Base-by-base conservation (phyloP, 2,888 invertebrate species). In the Tortrix viridana region DNA sequence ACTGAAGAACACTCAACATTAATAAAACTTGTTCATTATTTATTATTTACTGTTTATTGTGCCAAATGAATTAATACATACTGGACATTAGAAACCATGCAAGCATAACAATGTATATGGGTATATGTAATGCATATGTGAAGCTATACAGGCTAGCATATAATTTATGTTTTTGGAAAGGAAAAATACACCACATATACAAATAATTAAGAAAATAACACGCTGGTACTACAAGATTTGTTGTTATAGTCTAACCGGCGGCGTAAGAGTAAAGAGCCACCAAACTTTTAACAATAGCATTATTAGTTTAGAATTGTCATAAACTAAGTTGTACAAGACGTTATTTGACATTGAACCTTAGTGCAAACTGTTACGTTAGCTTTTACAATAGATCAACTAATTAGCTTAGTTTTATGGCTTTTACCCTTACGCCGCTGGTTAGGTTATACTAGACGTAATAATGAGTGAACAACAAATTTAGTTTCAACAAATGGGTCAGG, bases 1-100 rank as follows among this genome's bases (percentile, higher is more conserved):
- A 32, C 12, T 32, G 3, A 26, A 49, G 18, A n/a, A 7, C 16
- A 16, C 16, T 9, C 4, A 22, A 2, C 3, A 5, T 16, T 3
- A 74, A 72, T 66, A 69, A 67, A 72, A 70, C 66, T 62, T 67
- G 52, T 67, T 59, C 67, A 70, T 71, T 71, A 74, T 86, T 71
- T 71, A 74, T 86, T 89, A 88, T 89, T 87, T 79, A 86, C 84
- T 84, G 86, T 90, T 92, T 91, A 92, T 90, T 91, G 89, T 91
- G 91, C 89, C 89, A 90, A 89, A 90, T 84, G 86, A 92, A 88
- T 89, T 84, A 84, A 86, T 90, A 90, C 88, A 90, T 89, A 88
- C 84, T 87, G 89, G 88, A 89, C 88, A 89, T 89, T 86, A 81
- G 88, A 90, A 92, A 89, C 87, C 89, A 92, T 90, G 87, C 87